A percentile compares a stretch with the other conserved stretches of the same genome.
Conservation (phyloP, 2,888 invertebrate species). For the Dyspetes luteomarginatus region DNA sequence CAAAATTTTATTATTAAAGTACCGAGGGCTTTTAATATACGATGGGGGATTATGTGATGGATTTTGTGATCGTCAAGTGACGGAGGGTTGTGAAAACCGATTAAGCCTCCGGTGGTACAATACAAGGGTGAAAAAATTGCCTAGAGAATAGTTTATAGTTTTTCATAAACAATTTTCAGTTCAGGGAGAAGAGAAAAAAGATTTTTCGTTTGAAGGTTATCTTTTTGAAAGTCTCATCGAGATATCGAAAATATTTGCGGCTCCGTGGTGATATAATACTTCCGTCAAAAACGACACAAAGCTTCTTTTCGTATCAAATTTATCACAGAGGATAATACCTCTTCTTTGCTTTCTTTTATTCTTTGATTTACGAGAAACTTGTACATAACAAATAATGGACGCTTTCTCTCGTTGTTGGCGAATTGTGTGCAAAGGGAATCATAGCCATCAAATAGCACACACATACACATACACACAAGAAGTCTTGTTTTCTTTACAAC, state of each 20-base stretch:
- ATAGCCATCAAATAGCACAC: not conserved
- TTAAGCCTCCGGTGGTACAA: not conserved
- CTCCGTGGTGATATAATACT: no score
- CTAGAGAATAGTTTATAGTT: not conserved
- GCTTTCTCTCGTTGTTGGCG: not conserved
- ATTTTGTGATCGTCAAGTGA: not conserved
- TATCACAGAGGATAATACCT: constrained; percentile 28
- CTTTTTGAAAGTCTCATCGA: no score
- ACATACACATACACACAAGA: not conserved
- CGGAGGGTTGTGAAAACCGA: not conserved
- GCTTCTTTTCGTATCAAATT: constrained; percentile 11
- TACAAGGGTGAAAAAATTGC: not conserved
- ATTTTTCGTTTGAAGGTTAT: no score
- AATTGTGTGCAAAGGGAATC: not conserved
- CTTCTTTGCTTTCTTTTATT: not conserved
- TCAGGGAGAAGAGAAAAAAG: no score
- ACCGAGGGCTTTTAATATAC: constrained; percentile 2
- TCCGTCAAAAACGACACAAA: not conserved
- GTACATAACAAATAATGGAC: constrained; percentile 9
- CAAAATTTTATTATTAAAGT: constrained; percentile 54
- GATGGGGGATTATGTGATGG: constrained; percentile 1
- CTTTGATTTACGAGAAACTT: constrained; percentile 26
- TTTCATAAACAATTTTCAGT: no score
- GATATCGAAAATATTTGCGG: not conserved
- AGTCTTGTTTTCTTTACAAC: not conserved